Percentiles rank a stretch among this genome's conserved stretches.
Evolutionary conservation across 2,888 invertebrate species (phyloP).

Genomic region (Nomada fucata): DNA sequence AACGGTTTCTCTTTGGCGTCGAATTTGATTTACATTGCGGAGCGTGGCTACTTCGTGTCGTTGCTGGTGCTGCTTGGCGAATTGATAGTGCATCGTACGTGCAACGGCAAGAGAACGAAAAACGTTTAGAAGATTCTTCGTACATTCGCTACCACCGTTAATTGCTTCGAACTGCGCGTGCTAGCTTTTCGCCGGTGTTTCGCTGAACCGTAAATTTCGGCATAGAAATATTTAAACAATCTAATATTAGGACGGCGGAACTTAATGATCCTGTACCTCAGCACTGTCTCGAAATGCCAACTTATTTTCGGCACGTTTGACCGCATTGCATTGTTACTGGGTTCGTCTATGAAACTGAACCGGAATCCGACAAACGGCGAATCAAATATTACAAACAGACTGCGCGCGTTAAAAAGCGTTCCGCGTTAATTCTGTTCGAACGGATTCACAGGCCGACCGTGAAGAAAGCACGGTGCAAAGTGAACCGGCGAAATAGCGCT

Average conservation of each 20-base stretch:
- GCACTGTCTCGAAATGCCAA: conserved; percentile 52
- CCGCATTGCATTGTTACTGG: conserved; percentile 31
- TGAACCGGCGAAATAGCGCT: not conserved
- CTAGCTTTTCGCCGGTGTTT: not conserved
- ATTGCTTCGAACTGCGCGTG: too few relatives aligned
- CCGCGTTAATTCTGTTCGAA: not conserved
- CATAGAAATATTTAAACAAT: conserved; percentile 33
- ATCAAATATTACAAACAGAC: not conserved
- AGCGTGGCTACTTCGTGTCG: not conserved
- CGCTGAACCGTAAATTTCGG: not conserved
- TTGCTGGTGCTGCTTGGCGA: not conserved
- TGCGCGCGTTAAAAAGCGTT: not conserved
- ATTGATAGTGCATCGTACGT: not conserved
- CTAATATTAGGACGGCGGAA: conserved; percentile 48
- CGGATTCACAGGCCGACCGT: not conserved
- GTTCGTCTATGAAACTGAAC: conserved; percentile 20
- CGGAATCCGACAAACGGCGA: not conserved
- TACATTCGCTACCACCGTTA: not conserved
- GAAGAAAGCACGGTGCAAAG: not conserved
- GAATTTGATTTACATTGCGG: not conserved
- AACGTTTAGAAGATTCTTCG: too few relatives aligned
- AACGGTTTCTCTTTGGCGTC: not conserved
- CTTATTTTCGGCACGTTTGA: conserved; percentile 60
- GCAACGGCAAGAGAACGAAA: not conserved
- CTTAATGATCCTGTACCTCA: conserved; percentile 51